Evolutionary conservation across 2,797 vertebrate species (phyloP).

Genomic region (Mycteria americana): DNA sequence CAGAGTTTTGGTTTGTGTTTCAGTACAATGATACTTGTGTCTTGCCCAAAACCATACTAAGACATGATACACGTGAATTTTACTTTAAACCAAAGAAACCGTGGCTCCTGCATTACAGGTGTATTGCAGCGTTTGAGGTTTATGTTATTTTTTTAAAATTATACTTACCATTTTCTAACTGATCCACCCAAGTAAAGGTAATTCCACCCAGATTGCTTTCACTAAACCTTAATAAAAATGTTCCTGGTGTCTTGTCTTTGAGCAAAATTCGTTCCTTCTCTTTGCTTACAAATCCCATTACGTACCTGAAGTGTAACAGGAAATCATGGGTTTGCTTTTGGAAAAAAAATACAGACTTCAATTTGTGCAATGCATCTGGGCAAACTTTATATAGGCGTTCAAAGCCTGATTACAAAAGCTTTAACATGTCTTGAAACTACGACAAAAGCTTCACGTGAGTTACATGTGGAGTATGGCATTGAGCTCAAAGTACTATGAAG

Average conservation of each 20-base stretch:
- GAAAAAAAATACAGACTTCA: not conserved
- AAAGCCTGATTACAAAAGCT: not conserved
- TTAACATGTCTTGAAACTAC: not conserved
- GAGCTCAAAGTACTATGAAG: not conserved
- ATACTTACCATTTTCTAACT: constrained; percentile 84
- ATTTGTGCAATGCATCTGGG: not conserved
- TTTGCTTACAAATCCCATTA: constrained; percentile 98
- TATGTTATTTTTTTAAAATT: not conserved
- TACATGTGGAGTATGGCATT: not conserved
- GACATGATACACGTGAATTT: not conserved
- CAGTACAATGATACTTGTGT: not conserved
- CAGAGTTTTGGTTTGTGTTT: not conserved
- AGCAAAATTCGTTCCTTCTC: constrained; percentile 90
- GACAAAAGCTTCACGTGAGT: not conserved
- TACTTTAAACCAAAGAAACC: not conserved
- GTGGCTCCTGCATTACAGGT: not conserved
- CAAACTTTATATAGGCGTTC: not conserved
- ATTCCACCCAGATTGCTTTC: constrained; percentile 97
- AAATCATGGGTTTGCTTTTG: not conserved
- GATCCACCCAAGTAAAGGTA: constrained; percentile 97
- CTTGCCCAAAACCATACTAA: not conserved
- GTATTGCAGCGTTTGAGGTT: not conserved
- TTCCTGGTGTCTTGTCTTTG: constrained; percentile 89
- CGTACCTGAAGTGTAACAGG: constrained; percentile 75
- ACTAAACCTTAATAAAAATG: constrained; percentile 93